These are phyloP conservation scores for Cardiocondyla obscurior DNA, from an alignment of 1,140 invertebrate species.

Conservation along the genomic window DNA sequence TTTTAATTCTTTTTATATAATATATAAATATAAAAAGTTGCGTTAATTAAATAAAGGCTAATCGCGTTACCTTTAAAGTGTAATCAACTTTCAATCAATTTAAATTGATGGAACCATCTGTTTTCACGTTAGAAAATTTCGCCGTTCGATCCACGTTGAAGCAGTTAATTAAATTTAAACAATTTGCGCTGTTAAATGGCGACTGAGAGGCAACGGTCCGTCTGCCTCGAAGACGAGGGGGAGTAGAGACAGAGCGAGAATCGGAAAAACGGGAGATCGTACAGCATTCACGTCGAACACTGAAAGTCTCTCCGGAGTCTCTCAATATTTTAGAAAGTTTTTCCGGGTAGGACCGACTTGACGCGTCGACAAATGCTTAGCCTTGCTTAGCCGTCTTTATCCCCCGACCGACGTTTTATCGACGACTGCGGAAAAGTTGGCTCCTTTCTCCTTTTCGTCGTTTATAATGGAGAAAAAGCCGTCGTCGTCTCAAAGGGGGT, in stretches of 20 bases:
- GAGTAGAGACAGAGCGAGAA: not conserved
- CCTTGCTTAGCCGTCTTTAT: constrained; percentile 63
- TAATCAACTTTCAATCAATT: not conserved
- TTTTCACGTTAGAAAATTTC: not conserved
- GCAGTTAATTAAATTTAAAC: constrained; percentile 17
- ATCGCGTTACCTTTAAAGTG: not conserved
- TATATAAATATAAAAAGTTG: not conserved
- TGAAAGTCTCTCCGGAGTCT: constrained; percentile 78
- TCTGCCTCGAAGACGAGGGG: not conserved
- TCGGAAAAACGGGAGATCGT: constrained; percentile 18
- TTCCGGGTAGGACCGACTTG: constrained; percentile 67
- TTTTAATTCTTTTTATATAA: not conserved
- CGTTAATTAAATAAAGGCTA: too few species aligned
- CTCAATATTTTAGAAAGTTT: constrained; percentile 81
- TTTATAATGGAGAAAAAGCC: constrained; percentile 42
- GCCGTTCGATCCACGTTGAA: not conserved
- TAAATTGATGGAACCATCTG: not conserved
- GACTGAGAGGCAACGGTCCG: not conserved
- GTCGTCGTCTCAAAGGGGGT: not conserved
- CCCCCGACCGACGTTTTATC: constrained; percentile 58
- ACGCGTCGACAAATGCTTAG: constrained; percentile 74
- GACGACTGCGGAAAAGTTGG: constrained; percentile 36
- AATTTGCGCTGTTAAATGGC: constrained; percentile 4
- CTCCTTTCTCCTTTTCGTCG: not conserved
- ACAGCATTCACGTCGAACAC: constrained; percentile 65